Conservation (phyloP, 2,888 invertebrate species). For the Pristionchus mayeri region DNA sequence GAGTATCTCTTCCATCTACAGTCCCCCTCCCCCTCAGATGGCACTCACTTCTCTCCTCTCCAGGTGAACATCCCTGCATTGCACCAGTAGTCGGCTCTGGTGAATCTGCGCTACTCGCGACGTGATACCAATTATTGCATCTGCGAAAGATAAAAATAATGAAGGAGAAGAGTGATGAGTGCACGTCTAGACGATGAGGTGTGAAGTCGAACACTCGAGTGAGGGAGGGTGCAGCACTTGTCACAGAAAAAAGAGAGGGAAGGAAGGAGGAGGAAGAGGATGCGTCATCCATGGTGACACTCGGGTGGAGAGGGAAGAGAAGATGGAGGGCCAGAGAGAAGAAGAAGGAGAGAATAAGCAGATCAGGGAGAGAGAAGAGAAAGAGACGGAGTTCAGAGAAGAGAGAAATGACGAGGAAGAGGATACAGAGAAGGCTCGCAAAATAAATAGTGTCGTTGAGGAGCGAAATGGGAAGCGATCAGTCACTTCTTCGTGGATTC, state of each 20-base stretch:
- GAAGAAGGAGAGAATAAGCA: neutral
- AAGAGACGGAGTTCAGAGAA: conserved; percentile 13
- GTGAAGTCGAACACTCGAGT: neutral
- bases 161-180: neutral
- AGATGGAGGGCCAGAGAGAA: neutral
- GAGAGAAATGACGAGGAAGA: neutral
- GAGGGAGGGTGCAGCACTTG: neutral
- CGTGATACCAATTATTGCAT: neutral
- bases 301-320: conserved; percentile 11
- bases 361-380: neutral
- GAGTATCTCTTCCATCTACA: neutral
- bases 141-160: neutral
- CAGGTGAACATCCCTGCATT: conserved; percentile 32
- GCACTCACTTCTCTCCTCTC: neutral
- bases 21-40: neutral
- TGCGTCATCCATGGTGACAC: conserved; percentile 42
- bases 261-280: neutral
- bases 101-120: neutral
- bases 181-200: neutral
- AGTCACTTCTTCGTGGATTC: neutral
- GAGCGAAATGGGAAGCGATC: conserved; percentile 18
- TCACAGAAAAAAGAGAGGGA: neutral
- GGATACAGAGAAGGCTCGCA: conserved; percentile 4
- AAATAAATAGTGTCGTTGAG: conserved; percentile 4
- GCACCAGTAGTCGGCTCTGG: neutral